phyloP scores from a whole-genome alignment of 92 coral and sea anemone genomes.

The Epizoanthus fatuus region DNA sequence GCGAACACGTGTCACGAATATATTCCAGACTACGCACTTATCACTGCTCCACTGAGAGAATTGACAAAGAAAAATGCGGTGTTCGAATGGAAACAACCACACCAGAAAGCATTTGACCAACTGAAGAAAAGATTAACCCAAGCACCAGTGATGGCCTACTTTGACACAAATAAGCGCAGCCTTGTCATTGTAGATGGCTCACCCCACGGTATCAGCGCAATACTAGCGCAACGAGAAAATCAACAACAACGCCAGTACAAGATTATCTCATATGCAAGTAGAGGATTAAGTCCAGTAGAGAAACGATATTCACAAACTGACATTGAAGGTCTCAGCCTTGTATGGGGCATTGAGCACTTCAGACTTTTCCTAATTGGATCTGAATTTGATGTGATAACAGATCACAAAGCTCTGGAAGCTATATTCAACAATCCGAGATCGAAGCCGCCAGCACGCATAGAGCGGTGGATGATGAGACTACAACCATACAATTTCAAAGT shows the following conservation, averaged over 20 bases:
- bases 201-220: slow-evolving; percentile 40
- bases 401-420: slow-evolving; percentile 41
- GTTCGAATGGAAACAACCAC: too few species aligned
- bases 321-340: slow-evolving; percentile 17
- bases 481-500: slow-evolving; percentile 36
- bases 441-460: slow-evolving; percentile 39
- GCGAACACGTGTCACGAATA: neutral
- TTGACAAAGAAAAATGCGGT: too few species aligned
- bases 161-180: slow-evolving; percentile 41
- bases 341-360: slow-evolving; percentile 42
- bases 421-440: slow-evolving; percentile 39
- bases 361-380: slow-evolving; percentile 33
- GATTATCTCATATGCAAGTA: slow-evolving; percentile 51
- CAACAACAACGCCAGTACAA: slow-evolving; percentile 31
- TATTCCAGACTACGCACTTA: too few species aligned
- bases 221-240: slow-evolving; percentile 34
- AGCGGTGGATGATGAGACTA: slow-evolving; percentile 41
- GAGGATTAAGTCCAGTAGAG: slow-evolving; percentile 12
- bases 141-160: slow-evolving; percentile 35
- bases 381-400: slow-evolving; percentile 28
- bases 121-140: slow-evolving; percentile 35
- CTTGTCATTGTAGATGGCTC: slow-evolving; percentile 44
- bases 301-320: slow-evolving; percentile 4
- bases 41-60: too few species aligned
- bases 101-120: slow-evolving; percentile 42